phyloP scores from a whole-genome alignment of 2,888 invertebrate species.

The Margaritifera margaritifera region DNA sequence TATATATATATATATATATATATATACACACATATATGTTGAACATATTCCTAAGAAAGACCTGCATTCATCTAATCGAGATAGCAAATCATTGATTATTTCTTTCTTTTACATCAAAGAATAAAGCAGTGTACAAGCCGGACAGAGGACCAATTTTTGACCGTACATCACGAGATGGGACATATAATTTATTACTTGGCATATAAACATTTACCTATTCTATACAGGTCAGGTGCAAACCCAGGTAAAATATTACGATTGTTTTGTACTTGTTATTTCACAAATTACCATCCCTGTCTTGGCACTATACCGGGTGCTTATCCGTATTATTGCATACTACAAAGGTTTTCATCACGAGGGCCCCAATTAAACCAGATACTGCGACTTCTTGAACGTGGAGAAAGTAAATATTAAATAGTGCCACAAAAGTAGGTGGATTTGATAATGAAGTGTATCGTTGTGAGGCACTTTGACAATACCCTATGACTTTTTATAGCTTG shows the following conservation, averaged over 20 bases:
- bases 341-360: too few relatives aligned
- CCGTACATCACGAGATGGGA: conserved; percentile 71
- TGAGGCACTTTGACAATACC: too few relatives aligned
- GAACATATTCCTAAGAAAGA: background rate
- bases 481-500: too few relatives aligned
- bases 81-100: background rate
- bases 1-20: background rate
- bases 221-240: conserved; percentile 85
- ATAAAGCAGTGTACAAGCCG: conserved; percentile 69
- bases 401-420: too few relatives aligned
- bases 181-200: conserved; percentile 66
- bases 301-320: too few relatives aligned
- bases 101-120: conserved; percentile 39
- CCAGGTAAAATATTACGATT: conserved; percentile 77
- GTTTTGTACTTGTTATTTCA: too few relatives aligned
- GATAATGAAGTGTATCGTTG: too few relatives aligned
- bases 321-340: too few relatives aligned
- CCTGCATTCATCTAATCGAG: background rate
- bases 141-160: conserved; percentile 61
- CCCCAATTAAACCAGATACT: too few relatives aligned
- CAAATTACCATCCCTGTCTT: too few relatives aligned
- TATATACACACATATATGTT: background rate
- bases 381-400: too few relatives aligned
- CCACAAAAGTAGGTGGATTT: too few relatives aligned
- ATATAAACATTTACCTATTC: conserved; percentile 68